Conservation (phyloP, 2,888 invertebrate genomes). For the Troilus luridus region DNA sequence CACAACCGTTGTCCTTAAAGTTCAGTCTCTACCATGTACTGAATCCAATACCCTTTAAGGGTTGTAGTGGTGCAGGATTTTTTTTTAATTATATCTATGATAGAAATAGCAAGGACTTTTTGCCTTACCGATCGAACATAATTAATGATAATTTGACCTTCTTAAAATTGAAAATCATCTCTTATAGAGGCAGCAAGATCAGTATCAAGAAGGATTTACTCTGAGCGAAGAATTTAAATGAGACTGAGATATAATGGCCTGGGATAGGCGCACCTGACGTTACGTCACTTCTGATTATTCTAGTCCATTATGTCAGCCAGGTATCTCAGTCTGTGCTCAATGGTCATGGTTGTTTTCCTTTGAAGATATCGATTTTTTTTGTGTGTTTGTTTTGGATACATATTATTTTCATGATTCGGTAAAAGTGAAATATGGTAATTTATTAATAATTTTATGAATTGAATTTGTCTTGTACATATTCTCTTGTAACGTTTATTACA, state of each 20-base stretch:
- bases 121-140: not conserved
- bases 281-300: constrained; percentile 26
- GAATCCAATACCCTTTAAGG: no score
- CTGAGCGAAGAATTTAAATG: constrained; percentile 24
- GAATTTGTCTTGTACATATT: no score
- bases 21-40: no score
- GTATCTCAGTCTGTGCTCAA: not conserved
- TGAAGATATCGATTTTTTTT: not conserved
- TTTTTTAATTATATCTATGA: no score
- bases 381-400: not conserved
- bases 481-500: no score
- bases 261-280: not conserved
- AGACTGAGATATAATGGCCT: not conserved
- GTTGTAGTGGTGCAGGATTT: no score
- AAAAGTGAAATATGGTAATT: no score
- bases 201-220: not conserved
- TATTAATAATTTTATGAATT: no score
- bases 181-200: not conserved
- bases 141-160: not conserved
- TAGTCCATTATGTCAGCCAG: constrained; percentile 4
- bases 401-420: not conserved
- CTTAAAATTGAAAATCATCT: constrained; percentile 4
- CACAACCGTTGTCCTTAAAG: no score
- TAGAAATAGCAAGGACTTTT: no score
- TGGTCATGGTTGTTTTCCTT: not conserved